Base-by-base conservation (phyloP, 1,140 invertebrate genomes). In the Cephus cinctus region DNA sequence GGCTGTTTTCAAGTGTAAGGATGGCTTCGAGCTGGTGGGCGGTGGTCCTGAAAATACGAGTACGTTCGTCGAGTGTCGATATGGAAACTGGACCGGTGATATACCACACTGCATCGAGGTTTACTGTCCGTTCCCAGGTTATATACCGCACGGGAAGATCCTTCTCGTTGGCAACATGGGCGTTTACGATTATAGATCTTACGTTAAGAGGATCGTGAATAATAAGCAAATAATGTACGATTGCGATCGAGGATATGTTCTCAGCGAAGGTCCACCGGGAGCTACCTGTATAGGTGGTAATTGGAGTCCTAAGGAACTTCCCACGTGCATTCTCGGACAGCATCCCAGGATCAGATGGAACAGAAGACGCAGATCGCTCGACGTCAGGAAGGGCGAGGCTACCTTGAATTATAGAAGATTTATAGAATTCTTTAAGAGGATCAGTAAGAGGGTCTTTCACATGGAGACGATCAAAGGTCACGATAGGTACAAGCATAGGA, bases 211-310 rank as follows among this genome's bases (percentile, higher is more conserved):
- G 76, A 67, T 86, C n/a, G 82, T 84, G 1, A 96, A 95, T 71
- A 96, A 97, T 64, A 92, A 96, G 55, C 92, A 97, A 69, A 97
- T 98, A 20, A 92, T 94, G 85, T 98, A 96, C 71, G 92, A 96
- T 57, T 98, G 96, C 69, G 86, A 96, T 50, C 91, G 92, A 64
- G 93, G 93, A 0, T 95, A 90, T 61, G 87, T 90, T 1, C 63
- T 96, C 4, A 83, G 84, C 14, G 86, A 90, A 54, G 95, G 95
- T 6, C 92, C 95, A 0, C 89, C 89, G 0, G 95, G 95, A 3
- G 94, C 95, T 0, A 96, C 93, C 0, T 97, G 94, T 61, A 84
- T 96, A 14, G 88, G 91, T 8, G 93, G 93, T 1, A 80, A 84
- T 32, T 96, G 93, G 92, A 90, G 87, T 51, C 93, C 92, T 0